Evolutionary conservation across 2,113 vertebrate genomes (phyloP).

Genomic region (Monopterus albus): DNA sequence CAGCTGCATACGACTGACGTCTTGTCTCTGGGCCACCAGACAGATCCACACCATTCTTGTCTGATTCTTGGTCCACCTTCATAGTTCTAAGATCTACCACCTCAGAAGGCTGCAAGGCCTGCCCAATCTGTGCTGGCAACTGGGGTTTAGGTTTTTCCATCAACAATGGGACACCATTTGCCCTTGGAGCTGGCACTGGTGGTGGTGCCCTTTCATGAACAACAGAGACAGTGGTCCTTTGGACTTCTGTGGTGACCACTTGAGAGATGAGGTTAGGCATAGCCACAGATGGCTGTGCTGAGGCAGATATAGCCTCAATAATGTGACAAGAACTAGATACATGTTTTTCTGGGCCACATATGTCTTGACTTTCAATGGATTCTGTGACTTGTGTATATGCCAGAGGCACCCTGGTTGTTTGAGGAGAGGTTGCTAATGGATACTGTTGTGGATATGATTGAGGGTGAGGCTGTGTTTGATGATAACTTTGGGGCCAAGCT

Average conservation of each 20-base stretch:
- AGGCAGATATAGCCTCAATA: slow-evolving; percentile 82
- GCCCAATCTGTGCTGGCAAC: slow-evolving; percentile 83
- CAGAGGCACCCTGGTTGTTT: slow-evolving; percentile 81
- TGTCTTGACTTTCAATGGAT: slow-evolving; percentile 84
- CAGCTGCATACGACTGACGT: slow-evolving; percentile 81
- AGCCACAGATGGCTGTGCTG: slow-evolving; percentile 76
- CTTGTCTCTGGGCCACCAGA: slow-evolving; percentile 84
- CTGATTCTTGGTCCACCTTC: slow-evolving; percentile 84
- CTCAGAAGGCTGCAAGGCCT: slow-evolving; percentile 82
- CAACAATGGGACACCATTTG: slow-evolving; percentile 80
- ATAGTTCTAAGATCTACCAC: slow-evolving; percentile 94
- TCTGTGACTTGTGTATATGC: slow-evolving; percentile 84
- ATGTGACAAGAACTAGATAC: slow-evolving; percentile 85
- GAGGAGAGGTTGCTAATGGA: slow-evolving; percentile 69
- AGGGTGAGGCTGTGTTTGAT: slow-evolving; percentile 64
- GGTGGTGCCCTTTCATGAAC: slow-evolving; percentile 81
- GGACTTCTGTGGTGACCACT: slow-evolving; percentile 84
- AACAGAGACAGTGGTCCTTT: slow-evolving; percentile 85
- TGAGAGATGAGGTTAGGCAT: slow-evolving; percentile 83
- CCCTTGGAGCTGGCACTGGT: slow-evolving; percentile 73
- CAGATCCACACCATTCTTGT: slow-evolving; percentile 84
- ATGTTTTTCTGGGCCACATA: slow-evolving; percentile 83
- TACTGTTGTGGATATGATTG: slow-evolving; percentile 66
- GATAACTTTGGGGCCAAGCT: slow-evolving; percentile 58
- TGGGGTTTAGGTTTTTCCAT: slow-evolving; percentile 79